Percentiles rank a stretch among this genome's conserved stretches.
Evolutionary conservation across 2,113 vertebrate species (phyloP).

Genomic region (Lutjanus erythropterus): DNA sequence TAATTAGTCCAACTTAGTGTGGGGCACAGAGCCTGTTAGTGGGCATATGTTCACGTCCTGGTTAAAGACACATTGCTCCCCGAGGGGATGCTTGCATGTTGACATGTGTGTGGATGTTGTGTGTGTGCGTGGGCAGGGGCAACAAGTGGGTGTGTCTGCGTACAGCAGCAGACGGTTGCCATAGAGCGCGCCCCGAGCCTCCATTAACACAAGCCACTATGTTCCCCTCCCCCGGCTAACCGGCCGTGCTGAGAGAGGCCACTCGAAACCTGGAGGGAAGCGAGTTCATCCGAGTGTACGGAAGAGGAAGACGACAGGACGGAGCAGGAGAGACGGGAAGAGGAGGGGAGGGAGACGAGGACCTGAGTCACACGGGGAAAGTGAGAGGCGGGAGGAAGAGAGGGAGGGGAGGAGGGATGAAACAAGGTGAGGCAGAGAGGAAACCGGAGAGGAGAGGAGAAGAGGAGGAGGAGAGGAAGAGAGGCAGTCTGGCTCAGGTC

Average conservation of each 20-base stretch:
- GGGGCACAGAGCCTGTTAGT: constrained; percentile 65
- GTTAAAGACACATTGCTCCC: constrained; percentile 72
- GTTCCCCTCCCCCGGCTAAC: constrained; percentile 41
- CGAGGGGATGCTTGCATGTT: constrained; percentile 47
- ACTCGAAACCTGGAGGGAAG: constrained; percentile 55
- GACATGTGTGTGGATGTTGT: constrained; percentile 25
- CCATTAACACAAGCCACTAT: constrained; percentile 71
- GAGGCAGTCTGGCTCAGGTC: constrained; percentile 61
- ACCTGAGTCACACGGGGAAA: constrained; percentile 32
- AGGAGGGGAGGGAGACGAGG: not conserved
- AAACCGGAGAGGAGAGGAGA: constrained; percentile 26
- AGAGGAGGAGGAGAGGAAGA: constrained; percentile 13
- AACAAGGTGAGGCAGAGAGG: constrained; percentile 21
- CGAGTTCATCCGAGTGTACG: constrained; percentile 49
- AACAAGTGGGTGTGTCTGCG: constrained; percentile 61
- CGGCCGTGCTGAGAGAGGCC: constrained; percentile 58
- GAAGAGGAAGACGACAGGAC: constrained; percentile 40
- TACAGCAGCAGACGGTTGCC: constrained; percentile 63
- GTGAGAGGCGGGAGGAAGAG: constrained; percentile 2
- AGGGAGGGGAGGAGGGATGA: constrained; percentile 10
- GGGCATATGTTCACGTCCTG: constrained; percentile 78
- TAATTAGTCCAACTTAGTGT: constrained; percentile 76
- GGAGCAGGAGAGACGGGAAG: constrained; percentile 9
- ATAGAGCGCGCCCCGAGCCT: constrained; percentile 53
- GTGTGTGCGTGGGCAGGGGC: constrained; percentile 35